Base-by-base conservation (phyloP, 2,888 invertebrate species). In the Leptopilina drosophilae region DNA sequence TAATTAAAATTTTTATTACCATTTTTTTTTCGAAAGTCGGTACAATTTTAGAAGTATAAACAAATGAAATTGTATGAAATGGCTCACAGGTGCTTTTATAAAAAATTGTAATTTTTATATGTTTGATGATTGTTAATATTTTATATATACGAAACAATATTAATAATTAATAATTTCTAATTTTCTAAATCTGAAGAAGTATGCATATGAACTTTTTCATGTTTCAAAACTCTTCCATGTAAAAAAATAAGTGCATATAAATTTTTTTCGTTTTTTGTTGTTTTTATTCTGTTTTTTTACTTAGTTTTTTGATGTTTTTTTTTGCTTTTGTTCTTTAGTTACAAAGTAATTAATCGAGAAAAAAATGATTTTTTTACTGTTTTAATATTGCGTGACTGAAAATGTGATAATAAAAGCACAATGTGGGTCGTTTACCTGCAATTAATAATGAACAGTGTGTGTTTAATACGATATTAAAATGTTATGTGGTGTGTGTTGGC, bases 401-500 rank as follows among this genome's bases (percentile, higher is more conserved):
- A 12, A 14, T 69, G 67, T 69, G 67, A 40, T 40, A 40, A 73
- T 53, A 56, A 56, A 73, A 67, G 49, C 20, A 69, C 20, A 12
- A 12, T 69, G 69, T 49, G 49, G 69, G 26, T 69, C 20, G 53
- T 56, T 73, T 56, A 73, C 53, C 40, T 56, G 73, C 33, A 73
- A 73, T 56, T 73, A 56, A 56, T 56, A 56, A 56, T 56, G 56
- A 14, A 53, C 56, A 6, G 56, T 33, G 56, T 73, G 73, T 69
- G 53, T 73, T 33, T 56, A 56, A 73, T 73, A 73, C 56, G 40
- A 11, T 14, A n/a, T 73, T 20, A 49, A 26, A 56, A 73, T 73
- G 73, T 56, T 73, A 73, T 73, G 73, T 73, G 56, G 56, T 73
- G 56, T 73, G 56, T 73, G 33, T 73, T 73, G 14, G 20, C 56